A percentile compares a stretch with the other conserved stretches of the same genome.
These are phyloP conservation scores for Ormyrus pomaceus DNA, from an alignment of 2,888 invertebrate species.

Conservation along the genomic window DNA sequence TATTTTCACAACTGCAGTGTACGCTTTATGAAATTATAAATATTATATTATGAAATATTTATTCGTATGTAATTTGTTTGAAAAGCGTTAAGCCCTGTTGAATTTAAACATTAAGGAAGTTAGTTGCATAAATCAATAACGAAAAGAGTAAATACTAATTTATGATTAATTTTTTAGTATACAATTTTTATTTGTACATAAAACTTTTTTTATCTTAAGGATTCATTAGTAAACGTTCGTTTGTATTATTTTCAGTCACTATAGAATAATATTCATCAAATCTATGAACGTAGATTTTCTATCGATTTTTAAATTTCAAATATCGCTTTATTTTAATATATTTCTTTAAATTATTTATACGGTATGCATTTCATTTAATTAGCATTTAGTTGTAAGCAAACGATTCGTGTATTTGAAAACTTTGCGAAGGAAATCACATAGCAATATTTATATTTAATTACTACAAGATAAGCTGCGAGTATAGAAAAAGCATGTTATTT, in stretches of 20 bases:
- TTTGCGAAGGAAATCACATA: conserved; percentile 19
- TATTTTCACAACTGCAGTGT: conserved; percentile 1
- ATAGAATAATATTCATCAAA: conserved; percentile 36
- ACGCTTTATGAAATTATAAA: conserved; percentile 1
- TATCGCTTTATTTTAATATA: conserved; percentile 4
- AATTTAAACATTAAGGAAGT: neutral
- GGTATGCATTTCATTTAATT: conserved; percentile 35
- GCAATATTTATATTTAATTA: conserved; percentile 51
- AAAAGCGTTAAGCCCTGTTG: neutral
- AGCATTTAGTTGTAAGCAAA: conserved; percentile 45
- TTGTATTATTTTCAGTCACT: conserved; percentile 14
- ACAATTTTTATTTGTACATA: conserved; percentile 6
- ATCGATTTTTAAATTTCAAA: conserved; percentile 8
- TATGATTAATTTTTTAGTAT: neutral
- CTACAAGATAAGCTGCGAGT: conserved; percentile 28
- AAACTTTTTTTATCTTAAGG: neutral
- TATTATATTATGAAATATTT: neutral
- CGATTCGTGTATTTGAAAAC: conserved; percentile 39
- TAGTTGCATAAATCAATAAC: neutral
- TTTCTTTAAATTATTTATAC: conserved; percentile 31
- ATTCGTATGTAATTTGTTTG: neutral
- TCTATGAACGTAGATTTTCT: conserved; percentile 23
- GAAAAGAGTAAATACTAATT: neutral
- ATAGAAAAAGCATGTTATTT: conserved; percentile 40
- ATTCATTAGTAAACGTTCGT: neutral